Evolutionary conservation across 2,113 vertebrate genomes (phyloP), one percentile per base, ranked within the genome.

Genomic region (Galeopterus variegatus): DNA sequence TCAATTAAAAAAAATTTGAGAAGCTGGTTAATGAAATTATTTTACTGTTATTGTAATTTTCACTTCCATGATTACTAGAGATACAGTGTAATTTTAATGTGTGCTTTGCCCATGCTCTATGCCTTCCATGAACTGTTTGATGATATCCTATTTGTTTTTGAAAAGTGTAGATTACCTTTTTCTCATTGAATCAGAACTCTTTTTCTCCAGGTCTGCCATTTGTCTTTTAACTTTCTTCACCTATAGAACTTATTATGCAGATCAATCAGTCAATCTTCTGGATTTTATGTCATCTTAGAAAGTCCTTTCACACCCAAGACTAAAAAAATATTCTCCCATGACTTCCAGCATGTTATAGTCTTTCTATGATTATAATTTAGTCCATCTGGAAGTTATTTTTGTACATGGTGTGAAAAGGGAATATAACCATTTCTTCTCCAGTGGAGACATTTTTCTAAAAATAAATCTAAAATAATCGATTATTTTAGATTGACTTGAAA

Each of bases 341-440:
- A 89, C 48, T 70, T 36, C 33, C 21, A 81, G 54, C 48, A 76
- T 81, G 24, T 77, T 94, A 45, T 21, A 83, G 84, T 79, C 80
- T 96, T 95, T 48, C 64, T 45, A 50, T 85, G 54, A 81, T 92
- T 89, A 82, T 65, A 89, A 95, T 88, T 87, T 87, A 95, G 52
- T 84, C 70, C 48, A 54, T 52, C 64, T 84, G 58, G 18, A 87
- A 95, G 91, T 90, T 84, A 95, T 85, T 95, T 97, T 94, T 95
- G 45, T 82, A 62, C 15, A 65, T 45, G 28, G 48, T 82, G 6
- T 79, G 52, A 77, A 50, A 79, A 92, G 64, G 69, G 36, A 82
- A 62, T 89, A 75, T 50, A 70, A 82, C 41, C 24, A 79, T 92
- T 95, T 77, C 58, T 95, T 93, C 48, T 56, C 62, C 85, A 92